A percentile compares a stretch with the other conserved stretches of the same genome.
Conservation (phyloP, 1,140 invertebrate species). For the Anastrepha obliqua region DNA sequence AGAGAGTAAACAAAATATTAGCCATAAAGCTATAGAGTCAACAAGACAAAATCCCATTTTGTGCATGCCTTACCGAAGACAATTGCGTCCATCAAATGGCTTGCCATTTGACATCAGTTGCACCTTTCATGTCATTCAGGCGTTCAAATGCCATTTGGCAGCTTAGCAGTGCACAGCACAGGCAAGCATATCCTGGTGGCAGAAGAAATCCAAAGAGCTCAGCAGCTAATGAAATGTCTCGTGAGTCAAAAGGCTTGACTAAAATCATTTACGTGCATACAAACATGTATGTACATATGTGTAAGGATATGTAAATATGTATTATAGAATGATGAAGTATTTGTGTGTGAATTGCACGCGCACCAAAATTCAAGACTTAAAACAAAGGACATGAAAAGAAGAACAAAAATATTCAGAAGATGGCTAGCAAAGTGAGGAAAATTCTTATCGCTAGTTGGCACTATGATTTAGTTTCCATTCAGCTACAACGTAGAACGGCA, state of each 20-base stretch:
- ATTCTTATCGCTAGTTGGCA: conserved; percentile 48
- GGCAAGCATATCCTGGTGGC: conserved; percentile 17
- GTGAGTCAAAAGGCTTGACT: conserved; percentile 17
- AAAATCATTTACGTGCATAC: neutral
- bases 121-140: conserved; percentile 49
- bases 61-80: neutral
- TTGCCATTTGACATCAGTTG: conserved; percentile 46
- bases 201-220: neutral
- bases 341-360: neutral
- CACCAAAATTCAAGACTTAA: conserved; percentile 23
- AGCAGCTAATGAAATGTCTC: conserved; percentile 47
- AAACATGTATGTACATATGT: neutral
- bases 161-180: conserved; percentile 15
- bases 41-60: conserved; percentile 30
- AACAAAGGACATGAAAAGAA: conserved; percentile 6
- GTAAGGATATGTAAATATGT: neutral
- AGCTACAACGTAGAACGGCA: neutral
- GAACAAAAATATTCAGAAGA: neutral
- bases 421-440: neutral
- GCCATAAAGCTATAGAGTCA: conserved; percentile 12
- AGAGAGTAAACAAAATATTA: conserved; percentile 33
- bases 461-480: conserved; percentile 25
- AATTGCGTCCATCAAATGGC: conserved; percentile 45
- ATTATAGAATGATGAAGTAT: neutral
- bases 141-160: conserved; percentile 50